These are phyloP conservation scores for Drosophila carrolli DNA, from an alignment of 1,140 invertebrate species.

Conservation along the genomic window DNA sequence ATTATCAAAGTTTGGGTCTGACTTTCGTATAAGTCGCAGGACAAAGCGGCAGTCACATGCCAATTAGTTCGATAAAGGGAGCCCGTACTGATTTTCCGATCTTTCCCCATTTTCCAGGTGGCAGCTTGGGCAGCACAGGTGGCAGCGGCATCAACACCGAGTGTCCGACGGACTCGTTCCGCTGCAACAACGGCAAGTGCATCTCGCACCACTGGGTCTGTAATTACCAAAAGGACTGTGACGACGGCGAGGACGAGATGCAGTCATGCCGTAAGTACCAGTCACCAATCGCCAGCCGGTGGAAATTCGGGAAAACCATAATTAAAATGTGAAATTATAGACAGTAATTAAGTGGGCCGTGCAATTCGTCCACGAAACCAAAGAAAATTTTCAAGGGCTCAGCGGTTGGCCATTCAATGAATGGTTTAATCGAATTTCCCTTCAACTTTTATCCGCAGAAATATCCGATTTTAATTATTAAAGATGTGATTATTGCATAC, in stretches of 20 bases:
- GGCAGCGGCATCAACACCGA: slow-evolving; percentile 58
- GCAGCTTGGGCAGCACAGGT: slow-evolving; percentile 46
- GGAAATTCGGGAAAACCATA: slow-evolving; percentile 6
- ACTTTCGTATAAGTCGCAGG: slow-evolving; percentile 51
- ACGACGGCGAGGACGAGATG: slow-evolving; percentile 95
- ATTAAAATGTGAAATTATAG: slow-evolving; percentile 34
- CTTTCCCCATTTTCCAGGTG: slow-evolving; percentile 37
- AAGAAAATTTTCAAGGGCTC: slow-evolving; percentile 31
- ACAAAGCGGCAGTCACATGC: slow-evolving; percentile 33
- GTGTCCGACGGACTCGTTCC: slow-evolving; percentile 91
- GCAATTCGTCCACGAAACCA: not conserved
- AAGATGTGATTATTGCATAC: slow-evolving; percentile 3
- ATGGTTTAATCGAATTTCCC: slow-evolving; percentile 23
- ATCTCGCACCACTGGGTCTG: slow-evolving; percentile 93
- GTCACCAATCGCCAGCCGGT: not conserved
- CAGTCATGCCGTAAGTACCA: slow-evolving; percentile 93
- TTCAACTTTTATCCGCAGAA: not conserved
- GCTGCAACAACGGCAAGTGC: slow-evolving; percentile 93
- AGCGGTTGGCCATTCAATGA: not conserved
- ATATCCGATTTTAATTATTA: slow-evolving; percentile 15
- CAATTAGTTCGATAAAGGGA: slow-evolving; percentile 27
- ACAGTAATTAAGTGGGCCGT: slow-evolving; percentile 25
- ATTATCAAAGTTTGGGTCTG: slow-evolving; percentile 26
- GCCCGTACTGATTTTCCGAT: slow-evolving; percentile 10
- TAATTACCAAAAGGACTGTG: slow-evolving; percentile 96